Base-by-base conservation (phyloP, 2,888 invertebrate species). In the Liposcelis brunnea region DNA sequence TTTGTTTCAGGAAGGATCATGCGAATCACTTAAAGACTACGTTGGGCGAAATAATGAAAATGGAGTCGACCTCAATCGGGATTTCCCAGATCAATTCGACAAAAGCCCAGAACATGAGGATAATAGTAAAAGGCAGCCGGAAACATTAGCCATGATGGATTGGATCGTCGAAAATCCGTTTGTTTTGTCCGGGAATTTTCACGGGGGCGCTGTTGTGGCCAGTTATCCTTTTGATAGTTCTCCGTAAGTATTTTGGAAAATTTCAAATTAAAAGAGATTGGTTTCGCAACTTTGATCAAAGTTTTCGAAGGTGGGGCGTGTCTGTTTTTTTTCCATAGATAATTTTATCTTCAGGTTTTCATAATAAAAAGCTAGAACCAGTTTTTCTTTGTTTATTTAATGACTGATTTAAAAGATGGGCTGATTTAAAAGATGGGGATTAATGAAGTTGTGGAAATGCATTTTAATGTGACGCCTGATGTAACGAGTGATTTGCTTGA, bases 211-310 rank as follows among this genome's bases (percentile, higher is more conserved):
- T 31, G 71, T 98, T 1, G 97, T 98, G 2, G 95, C 94, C 44
- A 97, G 95, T 62, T 98, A 95, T 65, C 98, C 98, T 0, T 99
- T 75, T 58, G 95, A 93, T 63, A 81, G 89, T 61, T 79, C 81
- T 12, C 71, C 70, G 84, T 83, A 66, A 64, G 63, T 61, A 35
- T 48, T 49, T 31, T 47, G 15, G 35, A 36, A 15, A 15, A 35
- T 12, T 35, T 6, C 15, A 14, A 35, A 36, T 36, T 3, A 36
- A 36, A 36, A 18, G 11, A n/a, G 10, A n/a, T 36, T 36, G 36
- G 16, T 36, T 2, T 36, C 8, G n/a, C 33, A n/a, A 33, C 2
- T 12, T 33, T 33, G 2, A 33, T 11, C n/a, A n/a, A n/a, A n/a
- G n/a, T n/a, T n/a, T n/a, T n/a, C n/a, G n/a, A n/a, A n/a, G n/a